Base-by-base conservation (phyloP, 2,888 invertebrate genomes). In the Athalia circularis region DNA sequence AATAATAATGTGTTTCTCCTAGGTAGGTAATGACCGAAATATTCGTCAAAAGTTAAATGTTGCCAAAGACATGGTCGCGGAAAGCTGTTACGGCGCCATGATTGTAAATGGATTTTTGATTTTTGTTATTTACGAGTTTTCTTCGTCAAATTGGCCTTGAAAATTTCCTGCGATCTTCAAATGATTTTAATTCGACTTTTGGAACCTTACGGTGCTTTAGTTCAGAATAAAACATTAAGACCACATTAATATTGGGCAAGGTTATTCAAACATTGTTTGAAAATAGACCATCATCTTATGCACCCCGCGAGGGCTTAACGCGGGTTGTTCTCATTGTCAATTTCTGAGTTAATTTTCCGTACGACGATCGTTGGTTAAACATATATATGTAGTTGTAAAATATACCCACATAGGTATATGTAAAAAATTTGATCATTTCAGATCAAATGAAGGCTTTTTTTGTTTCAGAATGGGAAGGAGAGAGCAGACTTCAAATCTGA, bases 191-290 rank as follows among this genome's bases (percentile, higher is more conserved):
- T 29, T 29, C 29, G 29, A 29, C 0, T 52, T 52, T 52, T 52
- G 7, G 3, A 11, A 59, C n/a, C 29, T 29, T 29, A 1, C 29
- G 29, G 29, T 29, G 29, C 1, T 29, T 29, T 2, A 2, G 29
- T 29, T 29, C 29, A n/a, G n/a, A 13, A 47, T 48, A 48, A 15
- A 65, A 65, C 65, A 65, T 65, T 65, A 6, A 48, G 48, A 47
- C 8, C 65, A 47, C 52, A 11, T 48, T 48, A 48, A 65, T 48
- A 65, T 65, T 65, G 65, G 47, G 47, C 47, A 47, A 65, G 65
- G 47, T 65, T 65, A 47, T 65, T 65, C 47, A 65, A 65, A 65
- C 65, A 65, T 65, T 65, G n/a, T 65, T 65, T 48, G 47, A 47
- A 65, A 65, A 65, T 65, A 65, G 65, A 65, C 15, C 65, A 47